phyloP scores from a whole-genome alignment of 2,113 vertebrate genomes.

The Crotophaga sulcirostris region DNA sequence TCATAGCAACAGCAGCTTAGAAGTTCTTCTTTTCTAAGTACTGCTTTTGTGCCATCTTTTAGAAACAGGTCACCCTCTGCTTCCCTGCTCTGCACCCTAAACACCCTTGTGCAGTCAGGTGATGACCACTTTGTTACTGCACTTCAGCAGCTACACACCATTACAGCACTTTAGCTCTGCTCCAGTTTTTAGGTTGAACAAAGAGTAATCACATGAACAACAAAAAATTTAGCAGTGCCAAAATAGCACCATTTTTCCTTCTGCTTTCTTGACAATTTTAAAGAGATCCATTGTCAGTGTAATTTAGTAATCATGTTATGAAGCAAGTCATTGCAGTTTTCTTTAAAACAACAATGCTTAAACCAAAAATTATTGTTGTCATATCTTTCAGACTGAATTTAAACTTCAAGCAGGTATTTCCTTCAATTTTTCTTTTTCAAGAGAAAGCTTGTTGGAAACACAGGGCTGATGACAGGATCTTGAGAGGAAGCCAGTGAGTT shows the following conservation, averaged over 20 bases:
- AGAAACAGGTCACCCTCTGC: background rate
- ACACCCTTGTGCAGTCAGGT: background rate
- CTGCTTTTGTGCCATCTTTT: background rate
- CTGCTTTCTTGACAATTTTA: background rate
- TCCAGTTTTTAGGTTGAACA: background rate
- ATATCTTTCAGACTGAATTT: background rate
- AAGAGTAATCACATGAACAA: background rate
- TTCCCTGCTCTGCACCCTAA: background rate
- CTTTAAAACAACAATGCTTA: background rate
- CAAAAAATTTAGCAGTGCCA: background rate
- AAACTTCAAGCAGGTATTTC: background rate
- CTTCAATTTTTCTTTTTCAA: background rate
- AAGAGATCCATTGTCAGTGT: background rate
- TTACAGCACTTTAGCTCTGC: background rate
- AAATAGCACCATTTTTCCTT: background rate
- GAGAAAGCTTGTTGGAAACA: slow-evolving; percentile 4
- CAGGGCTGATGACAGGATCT: background rate
- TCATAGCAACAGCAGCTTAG: background rate
- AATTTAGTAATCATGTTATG: background rate
- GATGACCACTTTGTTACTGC: background rate
- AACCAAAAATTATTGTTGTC: background rate
- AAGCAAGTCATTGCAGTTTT: background rate
- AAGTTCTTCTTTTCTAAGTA: background rate
- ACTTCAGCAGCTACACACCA: background rate
- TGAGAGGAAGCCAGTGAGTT: slow-evolving; percentile 13